Base-by-base conservation (phyloP, 2,888 invertebrate genomes). In the Xestia xanthographa region DNA sequence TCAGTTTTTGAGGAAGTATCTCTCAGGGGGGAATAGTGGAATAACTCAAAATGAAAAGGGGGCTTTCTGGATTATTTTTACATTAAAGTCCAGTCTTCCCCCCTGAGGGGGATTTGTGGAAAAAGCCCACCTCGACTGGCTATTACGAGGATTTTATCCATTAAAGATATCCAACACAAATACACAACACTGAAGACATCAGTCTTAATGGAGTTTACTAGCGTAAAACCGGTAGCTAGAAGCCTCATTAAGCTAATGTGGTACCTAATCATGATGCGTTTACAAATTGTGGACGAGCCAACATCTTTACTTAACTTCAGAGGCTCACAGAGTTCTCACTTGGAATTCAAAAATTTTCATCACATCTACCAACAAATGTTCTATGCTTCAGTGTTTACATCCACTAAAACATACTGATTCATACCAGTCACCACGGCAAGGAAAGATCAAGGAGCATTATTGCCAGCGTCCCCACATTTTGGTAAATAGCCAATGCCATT, bases 231-330 rank as follows among this genome's bases (percentile, higher is more conserved):
- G 72, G 84, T 67, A 43, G 50, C 72, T 72, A 72, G 48, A 69
- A 67, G 72, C 66, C 72, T 81, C 81, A 83, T 81, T 81, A 67
- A 14, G 69, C 72, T 83, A 79, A 74, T 83, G 82, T 68, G 79
- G 63, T 73, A 72, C 45, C 45, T 68, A 78, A 74, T 78, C 63
- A 68, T 63, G 29, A 48, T 72, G 26, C 70, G 79, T 83, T 69
- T 69, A 83, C 83, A 74, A 63, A 72, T 62, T 67, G 43, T 76
- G 66, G 56, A 69, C 29, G 11, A 71, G 20, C 48, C 66, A 68
- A 69, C 50, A 20, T 68, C 43, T 72, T 72, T 29, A 58, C 45
- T 41, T 20, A 68, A 73, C 8, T 45, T 50, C 1, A 9, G 22
- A 71, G 9, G 5, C 5, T n/a, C n/a, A n/a, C n/a, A n/a, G n/a